Conservation (phyloP, 2,888 invertebrate species). For the Cistogaster globosa region DNA sequence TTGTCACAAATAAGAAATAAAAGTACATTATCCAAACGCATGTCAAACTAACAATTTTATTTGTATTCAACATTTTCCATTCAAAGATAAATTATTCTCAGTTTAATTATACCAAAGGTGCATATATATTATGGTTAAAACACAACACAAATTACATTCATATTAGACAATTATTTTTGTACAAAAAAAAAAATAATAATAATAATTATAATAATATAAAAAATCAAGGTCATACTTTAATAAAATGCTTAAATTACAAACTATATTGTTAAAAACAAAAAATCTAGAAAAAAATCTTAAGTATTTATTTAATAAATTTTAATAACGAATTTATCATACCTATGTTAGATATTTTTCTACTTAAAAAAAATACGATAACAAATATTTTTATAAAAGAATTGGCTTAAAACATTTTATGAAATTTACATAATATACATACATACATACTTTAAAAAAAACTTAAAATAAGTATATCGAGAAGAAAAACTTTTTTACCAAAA, state of each 20-base stretch:
- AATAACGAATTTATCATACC: slow-evolving; percentile 73
- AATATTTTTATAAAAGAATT: slow-evolving; percentile 67
- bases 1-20: too few relatives aligned
- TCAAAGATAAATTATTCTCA: slow-evolving; percentile 40
- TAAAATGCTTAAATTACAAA: slow-evolving; percentile 70
- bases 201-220: too few relatives aligned
- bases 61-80: too few relatives aligned
- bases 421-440: slow-evolving; percentile 46
- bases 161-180: slow-evolving; percentile 57
- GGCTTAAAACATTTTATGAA: slow-evolving; percentile 65
- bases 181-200: slow-evolving; percentile 51
- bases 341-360: slow-evolving; percentile 73
- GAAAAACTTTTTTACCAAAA: slow-evolving; percentile 59
- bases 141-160: not conserved
- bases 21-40: not conserved
- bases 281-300: slow-evolving; percentile 51
- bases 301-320: slow-evolving; percentile 73
- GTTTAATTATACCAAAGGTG: slow-evolving; percentile 30
- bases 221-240: slow-evolving; percentile 67
- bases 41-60: too few relatives aligned
- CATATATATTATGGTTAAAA: slow-evolving; percentile 4
- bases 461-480: slow-evolving; percentile 29
- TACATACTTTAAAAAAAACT: not conserved
- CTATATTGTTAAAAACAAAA: slow-evolving; percentile 64
- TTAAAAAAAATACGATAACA: slow-evolving; percentile 67